Evolutionary conservation across 2,888 invertebrate genomes (phyloP).

Genomic region (Adelphocoris suturalis): DNA sequence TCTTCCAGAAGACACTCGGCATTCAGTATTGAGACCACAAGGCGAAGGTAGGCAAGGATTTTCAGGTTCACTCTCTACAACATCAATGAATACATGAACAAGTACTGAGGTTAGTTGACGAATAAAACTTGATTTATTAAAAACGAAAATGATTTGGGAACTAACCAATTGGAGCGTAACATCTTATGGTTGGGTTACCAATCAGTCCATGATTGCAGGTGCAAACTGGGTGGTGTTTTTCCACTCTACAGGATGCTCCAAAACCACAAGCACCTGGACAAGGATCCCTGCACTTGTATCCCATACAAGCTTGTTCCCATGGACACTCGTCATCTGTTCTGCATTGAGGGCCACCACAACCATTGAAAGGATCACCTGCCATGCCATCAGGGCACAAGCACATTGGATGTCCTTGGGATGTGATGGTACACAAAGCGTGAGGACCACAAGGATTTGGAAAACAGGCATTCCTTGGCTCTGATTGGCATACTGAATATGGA

Average conservation of each 20-base stretch:
- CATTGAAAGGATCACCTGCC: constrained; percentile 87
- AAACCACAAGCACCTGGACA: constrained; percentile 90
- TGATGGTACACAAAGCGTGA: constrained; percentile 86
- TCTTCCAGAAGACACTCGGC: constrained; percentile 84
- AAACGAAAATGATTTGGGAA: not conserved
- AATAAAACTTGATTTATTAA: not conserved
- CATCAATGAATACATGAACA: not conserved
- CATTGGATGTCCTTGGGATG: constrained; percentile 82
- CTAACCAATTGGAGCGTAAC: constrained; percentile 80
- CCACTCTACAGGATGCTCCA: constrained; percentile 86
- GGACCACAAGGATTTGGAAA: constrained; percentile 90
- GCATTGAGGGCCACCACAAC: constrained; percentile 90
- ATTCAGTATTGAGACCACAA: constrained; percentile 89
- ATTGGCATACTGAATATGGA: constrained; percentile 88
- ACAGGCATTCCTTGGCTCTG: constrained; percentile 85
- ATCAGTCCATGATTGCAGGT: constrained; percentile 85
- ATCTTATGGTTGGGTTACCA: constrained; percentile 89
- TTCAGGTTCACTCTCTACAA: constrained; percentile 76
- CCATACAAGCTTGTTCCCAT: constrained; percentile 86
- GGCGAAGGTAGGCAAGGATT: constrained; percentile 87
- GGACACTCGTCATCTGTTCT: constrained; percentile 89
- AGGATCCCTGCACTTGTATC: constrained; percentile 89
- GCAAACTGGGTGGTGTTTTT: constrained; percentile 90
- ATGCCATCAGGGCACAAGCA: constrained; percentile 88
- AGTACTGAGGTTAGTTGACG: not conserved